phyloP scores from a whole-genome alignment of 2,797 vertebrate species.

The Chromobotia macracanthus region DNA sequence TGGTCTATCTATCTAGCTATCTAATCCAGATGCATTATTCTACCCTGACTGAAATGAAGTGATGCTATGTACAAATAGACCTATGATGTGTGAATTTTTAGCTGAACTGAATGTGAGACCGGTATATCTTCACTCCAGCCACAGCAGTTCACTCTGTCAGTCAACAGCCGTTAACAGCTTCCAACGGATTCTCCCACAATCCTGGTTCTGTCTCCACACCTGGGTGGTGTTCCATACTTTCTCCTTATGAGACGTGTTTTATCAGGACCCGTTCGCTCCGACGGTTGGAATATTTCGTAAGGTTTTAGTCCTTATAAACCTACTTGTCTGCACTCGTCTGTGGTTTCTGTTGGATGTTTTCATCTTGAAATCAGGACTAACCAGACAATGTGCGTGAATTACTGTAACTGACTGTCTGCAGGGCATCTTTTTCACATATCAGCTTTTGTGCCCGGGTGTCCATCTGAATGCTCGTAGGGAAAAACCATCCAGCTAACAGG shows the following conservation, averaged over 20 bases:
- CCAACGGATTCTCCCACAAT: neutral
- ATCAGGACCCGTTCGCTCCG: slow-evolving; percentile 16
- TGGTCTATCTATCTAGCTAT: too few species aligned
- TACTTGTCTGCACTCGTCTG: slow-evolving; percentile 45
- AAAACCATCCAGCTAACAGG: slow-evolving; percentile 17
- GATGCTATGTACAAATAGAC: too few species aligned
- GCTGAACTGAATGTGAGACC: neutral
- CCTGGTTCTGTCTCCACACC: neutral
- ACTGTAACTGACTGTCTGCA: slow-evolving; percentile 50
- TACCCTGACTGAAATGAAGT: neutral
- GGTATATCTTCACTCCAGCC: neutral
- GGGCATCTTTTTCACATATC: slow-evolving; percentile 13
- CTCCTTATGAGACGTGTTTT: slow-evolving; percentile 27
- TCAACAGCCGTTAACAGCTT: neutral
- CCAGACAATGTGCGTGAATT: slow-evolving; percentile 34
- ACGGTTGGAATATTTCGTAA: slow-evolving; percentile 35
- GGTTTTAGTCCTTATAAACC: neutral
- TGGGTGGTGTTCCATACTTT: neutral
- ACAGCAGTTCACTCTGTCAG: neutral
- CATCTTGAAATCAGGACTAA: slow-evolving; percentile 48
- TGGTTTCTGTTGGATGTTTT: slow-evolving; percentile 28
- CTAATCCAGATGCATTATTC: too few species aligned
- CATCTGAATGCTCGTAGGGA: neutral
- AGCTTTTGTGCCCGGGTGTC: neutral
- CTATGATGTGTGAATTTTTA: neutral